Evolutionary conservation across 2,113 vertebrate species (phyloP).

Genomic region (Heptranchias perlo): DNA sequence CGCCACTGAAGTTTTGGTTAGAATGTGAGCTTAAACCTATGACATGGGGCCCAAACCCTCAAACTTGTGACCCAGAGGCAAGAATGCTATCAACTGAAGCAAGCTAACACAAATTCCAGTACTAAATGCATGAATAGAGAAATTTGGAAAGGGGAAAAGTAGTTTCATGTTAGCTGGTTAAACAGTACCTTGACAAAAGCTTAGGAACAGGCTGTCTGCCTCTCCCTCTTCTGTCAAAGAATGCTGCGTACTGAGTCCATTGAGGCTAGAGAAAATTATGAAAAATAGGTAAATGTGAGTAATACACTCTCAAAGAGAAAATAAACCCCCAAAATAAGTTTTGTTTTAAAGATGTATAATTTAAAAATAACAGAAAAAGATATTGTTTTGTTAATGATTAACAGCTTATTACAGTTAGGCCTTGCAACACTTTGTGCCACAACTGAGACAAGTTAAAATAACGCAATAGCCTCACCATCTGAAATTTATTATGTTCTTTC

Average conservation of each 20-base stretch:
- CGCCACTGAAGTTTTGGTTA: background rate
- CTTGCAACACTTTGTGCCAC: background rate
- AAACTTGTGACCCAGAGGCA: background rate
- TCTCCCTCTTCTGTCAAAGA: background rate
- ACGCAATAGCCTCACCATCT: background rate
- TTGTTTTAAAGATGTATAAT: background rate
- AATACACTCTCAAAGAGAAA: background rate
- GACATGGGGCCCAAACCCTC: background rate
- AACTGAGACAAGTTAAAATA: constrained; percentile 12
- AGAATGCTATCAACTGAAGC: background rate
- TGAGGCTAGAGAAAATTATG: background rate
- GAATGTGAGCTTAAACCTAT: background rate
- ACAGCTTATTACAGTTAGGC: background rate
- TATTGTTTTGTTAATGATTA: background rate
- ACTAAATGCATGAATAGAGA: background rate
- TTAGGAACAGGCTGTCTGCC: background rate
- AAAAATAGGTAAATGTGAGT: background rate
- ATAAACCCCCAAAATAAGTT: background rate
- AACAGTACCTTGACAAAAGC: background rate
- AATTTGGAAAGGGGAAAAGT: background rate
- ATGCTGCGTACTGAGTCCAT: background rate
- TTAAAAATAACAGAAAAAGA: background rate
- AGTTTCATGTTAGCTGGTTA: background rate
- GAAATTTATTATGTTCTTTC: constrained; percentile 29
- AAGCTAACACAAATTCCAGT: background rate